phyloP scores from a whole-genome alignment of 2,113 vertebrate species.

The Nymphicus hollandicus region DNA sequence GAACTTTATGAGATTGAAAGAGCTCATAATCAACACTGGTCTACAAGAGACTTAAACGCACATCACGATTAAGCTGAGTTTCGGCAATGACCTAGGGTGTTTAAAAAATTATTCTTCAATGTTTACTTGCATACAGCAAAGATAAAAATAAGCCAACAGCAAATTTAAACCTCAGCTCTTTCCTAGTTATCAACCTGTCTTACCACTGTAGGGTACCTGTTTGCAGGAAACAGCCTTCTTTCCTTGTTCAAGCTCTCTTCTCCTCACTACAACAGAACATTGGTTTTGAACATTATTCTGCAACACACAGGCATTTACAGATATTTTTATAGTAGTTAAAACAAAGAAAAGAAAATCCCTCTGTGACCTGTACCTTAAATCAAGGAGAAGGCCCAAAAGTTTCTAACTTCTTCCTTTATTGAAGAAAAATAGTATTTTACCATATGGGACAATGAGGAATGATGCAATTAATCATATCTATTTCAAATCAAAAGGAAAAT shows the following conservation, averaged over 20 bases:
- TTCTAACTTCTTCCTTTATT: background rate
- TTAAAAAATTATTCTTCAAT: background rate
- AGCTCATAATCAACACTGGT: background rate
- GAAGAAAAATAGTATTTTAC: background rate
- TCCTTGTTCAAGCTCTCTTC: background rate
- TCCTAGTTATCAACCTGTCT: background rate
- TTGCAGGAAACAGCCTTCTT: background rate
- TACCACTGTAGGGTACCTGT: background rate
- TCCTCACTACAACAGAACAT: background rate
- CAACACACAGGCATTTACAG: background rate
- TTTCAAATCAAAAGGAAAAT: background rate
- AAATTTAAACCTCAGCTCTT: background rate
- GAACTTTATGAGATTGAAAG: rapidly evolving
- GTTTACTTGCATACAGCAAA: background rate
- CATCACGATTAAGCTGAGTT: background rate
- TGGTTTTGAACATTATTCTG: background rate
- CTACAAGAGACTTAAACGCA: background rate
- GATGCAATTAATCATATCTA: background rate
- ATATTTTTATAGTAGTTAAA: background rate
- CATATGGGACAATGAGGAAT: background rate
- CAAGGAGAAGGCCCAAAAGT: background rate
- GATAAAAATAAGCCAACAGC: background rate
- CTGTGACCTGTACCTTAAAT: background rate
- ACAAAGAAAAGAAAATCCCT: background rate
- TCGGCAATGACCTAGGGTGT: background rate